A percentile compares a stretch with the other conserved stretches of the same genome.
These are phyloP conservation scores for Eremophila alpestris DNA, from an alignment of 2,797 vertebrate species.

Conservation along the genomic window DNA sequence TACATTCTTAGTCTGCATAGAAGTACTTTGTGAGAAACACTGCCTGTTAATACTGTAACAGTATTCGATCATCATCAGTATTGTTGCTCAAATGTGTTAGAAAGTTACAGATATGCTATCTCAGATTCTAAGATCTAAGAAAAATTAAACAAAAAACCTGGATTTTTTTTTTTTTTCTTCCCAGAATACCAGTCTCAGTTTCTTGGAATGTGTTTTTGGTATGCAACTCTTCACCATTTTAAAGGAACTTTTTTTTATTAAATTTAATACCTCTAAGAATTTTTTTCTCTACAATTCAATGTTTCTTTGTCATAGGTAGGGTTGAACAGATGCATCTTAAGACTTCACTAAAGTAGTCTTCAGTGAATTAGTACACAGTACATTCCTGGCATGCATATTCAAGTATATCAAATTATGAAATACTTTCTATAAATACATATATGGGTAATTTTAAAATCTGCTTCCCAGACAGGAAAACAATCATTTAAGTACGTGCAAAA, in stretches of 20 bases:
- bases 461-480: constrained; percentile 23
- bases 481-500: neutral
- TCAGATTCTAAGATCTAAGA: neutral
- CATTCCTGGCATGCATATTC: constrained; percentile 30
- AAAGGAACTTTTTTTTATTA: neutral
- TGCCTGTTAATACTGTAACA: neutral
- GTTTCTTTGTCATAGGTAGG: neutral
- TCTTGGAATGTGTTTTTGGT: neutral
- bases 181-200: neutral
- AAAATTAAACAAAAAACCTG: neutral
- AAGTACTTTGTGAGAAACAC: neutral
- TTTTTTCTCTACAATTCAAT: neutral
- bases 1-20: neutral
- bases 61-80: neutral
- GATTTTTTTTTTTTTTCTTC: neutral
- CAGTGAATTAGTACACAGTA: neutral
- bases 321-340: neutral
- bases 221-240: neutral
- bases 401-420: neutral
- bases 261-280: neutral
- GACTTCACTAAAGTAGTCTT: neutral
- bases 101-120: neutral
- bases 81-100: neutral
- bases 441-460: constrained; percentile 23
- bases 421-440: constrained; percentile 24